These are phyloP conservation scores for Bombyx mori DNA, from an alignment of 1,140 invertebrate species.

Conservation along the genomic window DNA sequence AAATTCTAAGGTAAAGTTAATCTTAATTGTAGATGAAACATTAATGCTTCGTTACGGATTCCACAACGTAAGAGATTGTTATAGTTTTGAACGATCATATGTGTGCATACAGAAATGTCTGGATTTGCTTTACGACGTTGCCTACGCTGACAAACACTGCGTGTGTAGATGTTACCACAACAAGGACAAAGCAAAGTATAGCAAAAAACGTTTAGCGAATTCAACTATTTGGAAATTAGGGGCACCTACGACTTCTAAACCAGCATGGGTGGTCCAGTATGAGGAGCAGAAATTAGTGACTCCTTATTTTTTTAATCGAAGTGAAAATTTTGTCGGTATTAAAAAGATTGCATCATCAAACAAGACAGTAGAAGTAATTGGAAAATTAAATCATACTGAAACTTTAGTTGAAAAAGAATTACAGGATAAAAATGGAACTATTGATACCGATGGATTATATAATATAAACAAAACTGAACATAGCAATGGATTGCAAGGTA, in stretches of 20 bases:
- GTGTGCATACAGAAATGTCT: conserved; percentile 49
- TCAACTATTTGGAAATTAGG: conserved; percentile 27
- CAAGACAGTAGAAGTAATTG: no score
- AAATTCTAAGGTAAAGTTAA: no score
- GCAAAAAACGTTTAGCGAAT: background rate
- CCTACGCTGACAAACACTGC: conserved; percentile 43
- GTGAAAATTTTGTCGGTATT: no score
- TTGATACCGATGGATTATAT: no score
- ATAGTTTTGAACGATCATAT: conserved; percentile 37
- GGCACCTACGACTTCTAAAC: conserved; percentile 35
- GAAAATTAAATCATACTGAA: no score
- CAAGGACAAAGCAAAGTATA: conserved; percentile 33
- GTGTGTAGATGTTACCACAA: conserved; percentile 43
- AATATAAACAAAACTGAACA: no score
- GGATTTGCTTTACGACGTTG: conserved; percentile 38
- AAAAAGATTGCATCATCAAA: no score
- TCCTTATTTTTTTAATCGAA: background rate
- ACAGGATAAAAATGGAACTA: no score
- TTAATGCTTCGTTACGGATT: conserved; percentile 42
- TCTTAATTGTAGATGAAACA: conserved; percentile 6
- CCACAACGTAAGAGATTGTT: conserved; percentile 36
- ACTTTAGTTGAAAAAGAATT: no score
- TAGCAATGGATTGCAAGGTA: no score
- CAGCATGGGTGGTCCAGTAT: conserved; percentile 33
- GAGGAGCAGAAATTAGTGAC: background rate